Base-by-base conservation (phyloP, 2,888 invertebrate species). In the Caenorhabditis sinica region DNA sequence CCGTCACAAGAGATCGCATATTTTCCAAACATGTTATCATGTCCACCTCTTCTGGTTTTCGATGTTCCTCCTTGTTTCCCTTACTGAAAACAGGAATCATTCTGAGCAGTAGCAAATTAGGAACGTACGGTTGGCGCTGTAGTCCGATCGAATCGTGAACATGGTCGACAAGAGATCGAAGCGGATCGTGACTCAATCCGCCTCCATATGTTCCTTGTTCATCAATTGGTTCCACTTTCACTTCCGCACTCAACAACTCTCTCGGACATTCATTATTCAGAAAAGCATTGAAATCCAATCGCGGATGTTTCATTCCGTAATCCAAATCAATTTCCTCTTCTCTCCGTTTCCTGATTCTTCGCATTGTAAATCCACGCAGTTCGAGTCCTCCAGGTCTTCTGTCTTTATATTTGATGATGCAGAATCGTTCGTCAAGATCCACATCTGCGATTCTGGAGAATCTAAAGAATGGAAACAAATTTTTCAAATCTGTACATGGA, bases 341-440 rank as follows among this genome's bases (percentile, higher is more conserved):
- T n/a, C n/a, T n/a, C n/a, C n/a, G n/a, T n/a, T n/a, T 40, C n/a
- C 30, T 45, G 13, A 5, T 33, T 9, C 33, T 49, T 5, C 28
- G 60, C 17, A 15, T 36, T 9, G 17, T 28, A 9, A 71, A 36
- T 43, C 15, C 58, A 8, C 40, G 56, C 11, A 72, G 45, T 30
- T 72, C 60, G n/a, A 72, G 20, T 2, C 72, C 72, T 13, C 72
- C 72, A 2, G 40, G 43, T 43, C 60, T 60, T n/a, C 43, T 36
- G 11, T 72, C 72, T 30, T 60, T 72, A 17, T 72, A 72, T 2
- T 45, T 40, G 17, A 72, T 20, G 6, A 72, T 72, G 25, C 58
- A 58, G 0, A 13, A 23, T 30, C 1, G 20, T 13, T 65, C 53
- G 17, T 74, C 63, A 11, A 74, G 25, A 45, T 74, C 74, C 0